Conservation (phyloP, 2,888 invertebrate species). For the Ctena decussata region DNA sequence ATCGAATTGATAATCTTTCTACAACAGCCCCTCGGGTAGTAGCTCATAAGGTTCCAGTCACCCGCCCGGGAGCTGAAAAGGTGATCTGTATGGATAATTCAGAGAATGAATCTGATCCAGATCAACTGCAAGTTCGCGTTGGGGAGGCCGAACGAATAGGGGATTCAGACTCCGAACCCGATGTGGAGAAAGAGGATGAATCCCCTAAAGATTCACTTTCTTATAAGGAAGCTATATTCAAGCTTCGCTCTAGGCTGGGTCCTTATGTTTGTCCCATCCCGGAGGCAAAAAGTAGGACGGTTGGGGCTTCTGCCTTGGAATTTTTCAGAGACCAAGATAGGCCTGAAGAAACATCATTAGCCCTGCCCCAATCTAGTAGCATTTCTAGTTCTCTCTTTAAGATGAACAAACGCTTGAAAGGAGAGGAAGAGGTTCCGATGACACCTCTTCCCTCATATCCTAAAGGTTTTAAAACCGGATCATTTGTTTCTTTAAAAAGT, state of each 20-base stretch:
- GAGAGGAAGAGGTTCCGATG: neutral
- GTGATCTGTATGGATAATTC: neutral
- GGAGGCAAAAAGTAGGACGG: neutral
- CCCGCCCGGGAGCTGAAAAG: neutral
- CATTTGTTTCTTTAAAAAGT: neutral
- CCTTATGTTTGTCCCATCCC: neutral
- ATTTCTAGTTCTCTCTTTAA: neutral
- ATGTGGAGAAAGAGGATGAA: neutral
- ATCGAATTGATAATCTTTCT: neutral
- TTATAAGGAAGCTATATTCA: neutral
- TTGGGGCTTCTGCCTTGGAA: neutral
- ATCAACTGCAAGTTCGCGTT: neutral
- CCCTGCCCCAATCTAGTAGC: neutral
- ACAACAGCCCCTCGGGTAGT: too few species aligned
- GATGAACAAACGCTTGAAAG: neutral
- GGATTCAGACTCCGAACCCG: neutral
- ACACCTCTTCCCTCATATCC: neutral
- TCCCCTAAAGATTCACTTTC: neutral
- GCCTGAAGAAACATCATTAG: neutral
- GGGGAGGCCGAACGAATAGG: neutral
- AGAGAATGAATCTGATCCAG: neutral
- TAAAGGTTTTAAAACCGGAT: neutral
- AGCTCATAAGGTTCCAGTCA: neutral
- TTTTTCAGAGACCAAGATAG: neutral
- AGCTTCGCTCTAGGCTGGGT: neutral